These are phyloP conservation scores for Gadus chalcogrammus DNA, from an alignment of 2,113 vertebrate species.

Conservation along the genomic window DNA sequence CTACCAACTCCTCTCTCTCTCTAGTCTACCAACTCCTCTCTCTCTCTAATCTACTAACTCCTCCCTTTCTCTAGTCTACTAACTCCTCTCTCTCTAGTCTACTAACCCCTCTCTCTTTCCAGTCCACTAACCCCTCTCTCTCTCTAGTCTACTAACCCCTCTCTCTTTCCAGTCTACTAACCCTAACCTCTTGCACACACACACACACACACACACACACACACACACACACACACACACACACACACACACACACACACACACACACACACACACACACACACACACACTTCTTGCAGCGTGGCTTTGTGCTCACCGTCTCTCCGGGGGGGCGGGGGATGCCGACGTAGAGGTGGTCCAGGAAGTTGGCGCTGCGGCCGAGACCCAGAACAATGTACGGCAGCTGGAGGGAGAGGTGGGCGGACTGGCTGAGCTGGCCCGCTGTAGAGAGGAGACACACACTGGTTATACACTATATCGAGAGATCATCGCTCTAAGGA, in stretches of 20 bases:
- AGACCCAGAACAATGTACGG: conserved; percentile 94
- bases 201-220: not conserved
- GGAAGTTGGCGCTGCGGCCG: conserved; percentile 95
- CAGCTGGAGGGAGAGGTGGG: conserved; percentile 91
- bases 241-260: conserved; percentile 1
- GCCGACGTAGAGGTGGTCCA: conserved; percentile 92
- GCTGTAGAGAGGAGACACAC: conserved; percentile 63
- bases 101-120: no score
- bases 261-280: conserved; percentile 9
- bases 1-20: no score
- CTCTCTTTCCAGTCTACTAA: not conserved
- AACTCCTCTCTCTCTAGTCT: no score
- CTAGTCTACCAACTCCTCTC: no score
- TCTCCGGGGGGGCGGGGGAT: conserved; percentile 85
- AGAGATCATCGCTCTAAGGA: no score
- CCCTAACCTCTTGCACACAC: not conserved
- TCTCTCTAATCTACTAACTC: no score
- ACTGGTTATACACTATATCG: not conserved
- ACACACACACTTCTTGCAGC: not conserved
- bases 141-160: no score
- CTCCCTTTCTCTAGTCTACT: no score
- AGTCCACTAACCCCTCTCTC: no score
- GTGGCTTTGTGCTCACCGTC: conserved; percentile 68
- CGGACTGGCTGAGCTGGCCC: conserved; percentile 94
- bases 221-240: not conserved